Percentiles rank a stretch among this genome's conserved stretches.
phyloP scores from a whole-genome alignment of 2,888 invertebrate species.

The Andricus quercusramuli region DNA sequence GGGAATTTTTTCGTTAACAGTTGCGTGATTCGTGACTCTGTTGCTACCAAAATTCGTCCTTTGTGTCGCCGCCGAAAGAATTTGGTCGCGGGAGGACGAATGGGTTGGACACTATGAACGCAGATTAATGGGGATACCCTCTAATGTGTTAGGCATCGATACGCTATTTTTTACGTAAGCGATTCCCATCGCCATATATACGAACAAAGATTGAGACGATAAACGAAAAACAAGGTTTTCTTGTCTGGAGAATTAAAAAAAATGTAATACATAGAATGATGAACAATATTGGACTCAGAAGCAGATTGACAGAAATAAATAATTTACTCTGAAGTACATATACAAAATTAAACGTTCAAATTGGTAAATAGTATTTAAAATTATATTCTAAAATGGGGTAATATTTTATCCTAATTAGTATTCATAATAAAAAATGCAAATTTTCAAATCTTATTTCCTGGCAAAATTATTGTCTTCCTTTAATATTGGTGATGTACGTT shows the following conservation, averaged over 20 bases:
- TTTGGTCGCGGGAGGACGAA: constrained; percentile 9
- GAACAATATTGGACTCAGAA: background rate
- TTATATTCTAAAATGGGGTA: too few species aligned
- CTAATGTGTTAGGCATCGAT: constrained; percentile 3
- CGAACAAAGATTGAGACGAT: background rate
- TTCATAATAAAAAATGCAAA: too few species aligned
- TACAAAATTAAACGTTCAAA: too few species aligned
- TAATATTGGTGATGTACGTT: too few species aligned
- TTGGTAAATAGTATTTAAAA: too few species aligned
- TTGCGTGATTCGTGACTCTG: constrained; percentile 19
- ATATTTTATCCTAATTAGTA: too few species aligned
- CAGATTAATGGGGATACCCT: constrained; percentile 45
- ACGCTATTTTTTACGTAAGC: constrained; percentile 9
- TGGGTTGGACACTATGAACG: constrained; percentile 45
- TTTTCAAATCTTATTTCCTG: too few species aligned
- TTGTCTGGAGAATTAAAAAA: background rate
- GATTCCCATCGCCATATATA: background rate
- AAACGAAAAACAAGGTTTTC: background rate
- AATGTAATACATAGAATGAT: background rate
- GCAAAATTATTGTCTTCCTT: too few species aligned
- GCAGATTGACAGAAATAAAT: too few species aligned
- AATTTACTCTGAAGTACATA: too few species aligned
- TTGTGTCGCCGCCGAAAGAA: constrained; percentile 33
- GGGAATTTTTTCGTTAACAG: background rate
- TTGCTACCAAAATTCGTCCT: constrained; percentile 24